A percentile compares a stretch with the other conserved stretches of the same genome.
Evolutionary conservation across 2,888 invertebrate species (phyloP).

Genomic region (Noctua janthe): DNA sequence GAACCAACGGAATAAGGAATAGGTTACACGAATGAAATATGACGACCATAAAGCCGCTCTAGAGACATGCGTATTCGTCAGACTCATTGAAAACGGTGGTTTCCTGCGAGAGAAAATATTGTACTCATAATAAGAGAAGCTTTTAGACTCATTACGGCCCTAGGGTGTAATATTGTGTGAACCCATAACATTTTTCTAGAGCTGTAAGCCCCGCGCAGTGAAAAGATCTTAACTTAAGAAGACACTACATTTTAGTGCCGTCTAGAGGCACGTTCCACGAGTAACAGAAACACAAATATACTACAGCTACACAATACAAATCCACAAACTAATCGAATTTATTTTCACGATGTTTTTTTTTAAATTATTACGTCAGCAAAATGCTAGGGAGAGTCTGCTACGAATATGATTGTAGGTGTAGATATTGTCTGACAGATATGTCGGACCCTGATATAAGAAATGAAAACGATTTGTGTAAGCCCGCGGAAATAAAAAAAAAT

Average conservation of each 20-base stretch:
- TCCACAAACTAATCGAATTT: constrained; percentile 32
- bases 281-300: constrained; percentile 29
- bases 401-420: constrained; percentile 36
- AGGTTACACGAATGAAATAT: constrained; percentile 61
- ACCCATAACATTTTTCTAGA: constrained; percentile 49
- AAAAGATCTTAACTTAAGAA: constrained; percentile 47
- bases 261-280: constrained; percentile 43
- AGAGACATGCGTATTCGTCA: constrained; percentile 60
- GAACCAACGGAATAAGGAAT: constrained; percentile 48
- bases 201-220: constrained; percentile 30
- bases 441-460: constrained; percentile 58
- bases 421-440: constrained; percentile 53
- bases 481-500: constrained; percentile 13
- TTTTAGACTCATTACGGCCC: constrained; percentile 48
- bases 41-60: constrained; percentile 54
- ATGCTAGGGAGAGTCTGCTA: constrained; percentile 22
- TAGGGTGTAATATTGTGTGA: constrained; percentile 43
- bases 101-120: constrained; percentile 39
- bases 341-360: constrained; percentile 41
- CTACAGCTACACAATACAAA: constrained; percentile 19
- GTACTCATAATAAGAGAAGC: constrained; percentile 39
- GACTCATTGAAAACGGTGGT: constrained; percentile 55
- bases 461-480: constrained; percentile 59
- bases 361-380: constrained; percentile 28
- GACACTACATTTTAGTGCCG: constrained; percentile 52